Evolutionary conservation across 2,797 vertebrate genomes (phyloP).

Genomic region (Peromyscus aztecus): DNA sequence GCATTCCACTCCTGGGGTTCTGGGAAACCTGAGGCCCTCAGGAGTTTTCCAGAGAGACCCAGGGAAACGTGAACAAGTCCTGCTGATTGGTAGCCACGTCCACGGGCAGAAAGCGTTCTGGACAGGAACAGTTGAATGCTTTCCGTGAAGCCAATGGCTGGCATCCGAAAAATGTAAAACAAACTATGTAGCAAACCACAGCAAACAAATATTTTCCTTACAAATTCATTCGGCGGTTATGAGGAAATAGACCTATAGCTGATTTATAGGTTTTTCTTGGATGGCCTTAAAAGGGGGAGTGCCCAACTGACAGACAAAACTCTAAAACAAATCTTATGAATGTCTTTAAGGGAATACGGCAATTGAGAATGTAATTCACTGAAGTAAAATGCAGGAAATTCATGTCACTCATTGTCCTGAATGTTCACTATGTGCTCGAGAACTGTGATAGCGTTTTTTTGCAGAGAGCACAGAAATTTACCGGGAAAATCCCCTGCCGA

Average conservation of each 20-base stretch:
- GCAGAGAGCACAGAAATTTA: conserved; percentile 42
- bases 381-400: conserved; percentile 64
- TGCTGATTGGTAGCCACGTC: too few species aligned
- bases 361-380: conserved; percentile 35
- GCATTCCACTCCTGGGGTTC: not conserved
- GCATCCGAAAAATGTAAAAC: conserved; percentile 67
- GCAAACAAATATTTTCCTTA: conserved; percentile 77
- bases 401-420: not conserved
- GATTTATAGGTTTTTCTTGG: conserved; percentile 48
- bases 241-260: conserved; percentile 51
- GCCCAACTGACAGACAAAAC: conserved; percentile 20
- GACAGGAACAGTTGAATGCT: not conserved
- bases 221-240: conserved; percentile 32
- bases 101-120: rapidly evolving
- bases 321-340: conserved; percentile 58
- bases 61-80: rapidly evolving
- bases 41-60: not conserved
- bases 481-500: not conserved
- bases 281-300: conserved; percentile 75
- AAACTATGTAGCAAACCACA: conserved; percentile 53
- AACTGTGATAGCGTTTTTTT: conserved; percentile 54
- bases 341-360: conserved; percentile 27
- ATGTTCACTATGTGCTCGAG: conserved; percentile 19
- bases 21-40: not conserved
- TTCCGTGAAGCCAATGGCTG: not conserved